These are phyloP conservation scores for Lordiphosa stackelbergi DNA, from an alignment of 1,140 invertebrate species.

Conservation along the genomic window DNA sequence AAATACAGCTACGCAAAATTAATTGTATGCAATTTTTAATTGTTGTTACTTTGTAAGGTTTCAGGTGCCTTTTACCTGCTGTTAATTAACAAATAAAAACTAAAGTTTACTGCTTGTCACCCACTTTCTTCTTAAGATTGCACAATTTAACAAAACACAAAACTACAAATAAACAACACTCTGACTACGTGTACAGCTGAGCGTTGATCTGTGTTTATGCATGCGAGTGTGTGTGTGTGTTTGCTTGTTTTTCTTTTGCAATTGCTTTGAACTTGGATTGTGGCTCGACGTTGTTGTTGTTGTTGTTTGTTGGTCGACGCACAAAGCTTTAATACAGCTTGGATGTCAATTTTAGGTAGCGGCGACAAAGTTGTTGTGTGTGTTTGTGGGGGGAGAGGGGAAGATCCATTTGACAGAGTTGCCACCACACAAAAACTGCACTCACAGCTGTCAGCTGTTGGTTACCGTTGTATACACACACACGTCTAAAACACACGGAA, in stretches of 20 bases:
- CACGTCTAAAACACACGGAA: conserved; percentile 55
- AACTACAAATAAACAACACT: conserved; percentile 40
- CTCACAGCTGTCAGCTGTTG: conserved; percentile 68
- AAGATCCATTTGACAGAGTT: conserved; percentile 35
- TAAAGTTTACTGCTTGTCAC: conserved; percentile 11
- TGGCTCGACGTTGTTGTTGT: conserved; percentile 19
- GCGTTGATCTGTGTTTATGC: conserved; percentile 26
- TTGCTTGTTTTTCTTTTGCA: conserved; percentile 32
- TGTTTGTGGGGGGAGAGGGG: conserved; percentile 23
- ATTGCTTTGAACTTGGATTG: conserved; percentile 70
- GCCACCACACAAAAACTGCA: conserved; percentile 56
- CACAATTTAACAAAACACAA: conserved; percentile 48
- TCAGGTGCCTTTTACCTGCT: conserved; percentile 12
- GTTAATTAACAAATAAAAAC: conserved; percentile 40
- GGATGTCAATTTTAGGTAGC: neutral
- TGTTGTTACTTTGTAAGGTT: conserved; percentile 12
- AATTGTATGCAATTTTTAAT: conserved; percentile 7
- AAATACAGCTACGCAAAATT: neutral
- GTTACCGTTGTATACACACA: conserved; percentile 41
- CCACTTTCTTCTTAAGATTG: conserved; percentile 29
- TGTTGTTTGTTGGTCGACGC: conserved; percentile 23
- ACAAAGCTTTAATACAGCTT: conserved; percentile 28
- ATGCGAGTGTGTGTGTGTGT: conserved; percentile 23
- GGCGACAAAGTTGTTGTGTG: conserved; percentile 10
- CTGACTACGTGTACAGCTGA: conserved; percentile 69